phyloP scores from a whole-genome alignment of 1,140 invertebrate species.

The Anastatus disparis region DNA sequence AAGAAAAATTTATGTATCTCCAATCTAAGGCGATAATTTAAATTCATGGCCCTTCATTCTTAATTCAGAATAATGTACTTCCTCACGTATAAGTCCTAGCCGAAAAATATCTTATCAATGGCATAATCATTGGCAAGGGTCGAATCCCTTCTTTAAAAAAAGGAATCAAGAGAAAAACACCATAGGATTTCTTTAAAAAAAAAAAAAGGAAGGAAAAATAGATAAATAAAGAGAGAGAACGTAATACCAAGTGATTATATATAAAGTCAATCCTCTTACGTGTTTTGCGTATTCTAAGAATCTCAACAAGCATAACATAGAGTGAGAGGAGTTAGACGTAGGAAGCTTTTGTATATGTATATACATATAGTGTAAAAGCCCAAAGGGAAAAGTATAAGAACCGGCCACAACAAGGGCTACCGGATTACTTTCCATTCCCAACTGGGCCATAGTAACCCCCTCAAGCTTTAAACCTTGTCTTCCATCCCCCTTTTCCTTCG shows the following conservation, averaged over 20 bases:
- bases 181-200: no score
- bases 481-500: not conserved
- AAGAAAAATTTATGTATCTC: no score
- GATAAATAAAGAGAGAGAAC: not conserved
- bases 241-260: no score
- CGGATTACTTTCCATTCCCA: conserved; percentile 23
- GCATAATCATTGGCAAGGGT: no score
- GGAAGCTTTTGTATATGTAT: no score
- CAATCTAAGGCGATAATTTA: not conserved
- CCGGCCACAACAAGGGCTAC: not conserved
- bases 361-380: no score
- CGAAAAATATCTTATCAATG: conserved; percentile 20
- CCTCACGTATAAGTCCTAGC: not conserved
- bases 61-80: conserved; percentile 6
- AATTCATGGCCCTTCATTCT: conserved; percentile 13
- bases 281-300: no score
- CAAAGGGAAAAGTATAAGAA: not conserved
- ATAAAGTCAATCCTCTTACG: conserved; percentile 4
- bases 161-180: no score
- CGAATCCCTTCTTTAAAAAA: no score
- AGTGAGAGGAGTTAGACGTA: no score
- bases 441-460: not conserved
- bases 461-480: no score
- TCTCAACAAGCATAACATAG: no score
- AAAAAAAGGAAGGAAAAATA: not conserved